Percentiles rank a stretch among this genome's conserved stretches.
Evolutionary conservation across 2,113 vertebrate genomes (phyloP).

Genomic region (Ochotona princeps): DNA sequence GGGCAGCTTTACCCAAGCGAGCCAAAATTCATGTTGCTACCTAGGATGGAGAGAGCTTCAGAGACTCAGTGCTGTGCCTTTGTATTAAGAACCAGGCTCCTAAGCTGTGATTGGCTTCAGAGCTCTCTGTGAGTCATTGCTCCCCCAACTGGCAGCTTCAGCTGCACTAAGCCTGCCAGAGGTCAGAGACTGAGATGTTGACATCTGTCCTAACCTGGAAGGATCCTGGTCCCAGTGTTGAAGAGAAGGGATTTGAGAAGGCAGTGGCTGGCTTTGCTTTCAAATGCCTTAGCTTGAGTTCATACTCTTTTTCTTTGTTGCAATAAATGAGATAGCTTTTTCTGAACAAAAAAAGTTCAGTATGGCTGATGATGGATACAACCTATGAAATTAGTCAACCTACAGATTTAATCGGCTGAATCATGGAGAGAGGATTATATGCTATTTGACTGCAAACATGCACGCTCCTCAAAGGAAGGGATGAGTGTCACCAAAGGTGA

Average conservation of each 20-base stretch:
- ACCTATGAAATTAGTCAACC: not conserved
- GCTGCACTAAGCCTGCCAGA: not conserved
- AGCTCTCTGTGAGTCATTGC: not conserved
- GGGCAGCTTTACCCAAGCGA: not conserved
- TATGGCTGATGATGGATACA: not conserved
- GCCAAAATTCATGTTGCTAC: not conserved
- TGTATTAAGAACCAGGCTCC: not conserved
- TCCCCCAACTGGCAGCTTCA: not conserved
- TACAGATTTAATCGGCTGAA: not conserved
- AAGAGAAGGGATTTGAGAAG: not conserved
- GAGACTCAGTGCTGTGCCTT: not conserved
- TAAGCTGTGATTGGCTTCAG: not conserved
- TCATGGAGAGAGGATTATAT: not conserved
- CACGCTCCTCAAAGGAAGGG: not conserved
- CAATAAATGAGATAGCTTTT: too few species aligned
- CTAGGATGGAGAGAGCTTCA: rapidly evolving
- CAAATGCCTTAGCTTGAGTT: not conserved
- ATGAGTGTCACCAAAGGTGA: not conserved
- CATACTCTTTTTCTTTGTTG: not conserved
- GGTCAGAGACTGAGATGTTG: not conserved
- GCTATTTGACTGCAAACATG: not conserved
- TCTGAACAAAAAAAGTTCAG: not conserved
- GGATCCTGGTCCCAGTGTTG: not conserved
- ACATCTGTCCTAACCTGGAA: not conserved
- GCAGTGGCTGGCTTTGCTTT: not conserved